A percentile compares a stretch with the other conserved stretches of the same genome.
Conservation (phyloP, 2,113 vertebrate species). For the Cyphomyrus plagiostoma region DNA sequence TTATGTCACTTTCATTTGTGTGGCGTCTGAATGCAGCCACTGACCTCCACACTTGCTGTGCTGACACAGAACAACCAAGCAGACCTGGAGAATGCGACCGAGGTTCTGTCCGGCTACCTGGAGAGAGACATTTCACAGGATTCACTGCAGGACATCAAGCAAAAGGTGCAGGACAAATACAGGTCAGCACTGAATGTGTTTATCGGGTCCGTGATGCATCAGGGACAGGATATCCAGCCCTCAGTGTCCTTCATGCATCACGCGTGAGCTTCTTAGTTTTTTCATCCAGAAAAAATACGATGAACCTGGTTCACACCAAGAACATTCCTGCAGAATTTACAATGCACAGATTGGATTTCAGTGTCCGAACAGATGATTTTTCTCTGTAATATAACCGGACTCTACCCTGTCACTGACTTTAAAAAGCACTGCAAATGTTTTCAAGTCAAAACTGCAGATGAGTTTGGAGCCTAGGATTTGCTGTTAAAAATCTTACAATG, state of each 20-base stretch:
- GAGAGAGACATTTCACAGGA: slow-evolving; percentile 99
- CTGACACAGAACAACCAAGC: slow-evolving; percentile 92
- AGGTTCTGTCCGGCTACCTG: slow-evolving; percentile 97
- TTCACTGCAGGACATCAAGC: slow-evolving; percentile 98
- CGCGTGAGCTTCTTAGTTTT: not conserved
- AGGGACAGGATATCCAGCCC: not conserved
- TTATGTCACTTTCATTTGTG: not conserved
- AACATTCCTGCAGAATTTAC: not conserved
- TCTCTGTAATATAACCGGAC: not conserved
- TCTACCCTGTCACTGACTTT: not conserved
- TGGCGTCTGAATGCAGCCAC: not conserved
- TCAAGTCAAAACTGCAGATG: not conserved
- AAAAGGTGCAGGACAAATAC: slow-evolving; percentile 99
- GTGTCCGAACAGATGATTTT: not conserved
- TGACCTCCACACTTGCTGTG: not conserved
- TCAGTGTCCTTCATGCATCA: not conserved
- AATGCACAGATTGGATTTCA: not conserved
- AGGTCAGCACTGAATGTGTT: slow-evolving; percentile 64
- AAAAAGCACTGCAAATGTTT: not conserved
- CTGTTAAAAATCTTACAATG: not conserved
- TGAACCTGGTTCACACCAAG: not conserved
- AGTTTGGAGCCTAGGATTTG: not conserved
- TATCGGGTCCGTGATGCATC: not conserved
- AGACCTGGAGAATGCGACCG: slow-evolving; percentile 97
- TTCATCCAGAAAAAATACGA: not conserved